Conservation (phyloP, 2,797 vertebrate species). For the Lates japonicus region DNA sequence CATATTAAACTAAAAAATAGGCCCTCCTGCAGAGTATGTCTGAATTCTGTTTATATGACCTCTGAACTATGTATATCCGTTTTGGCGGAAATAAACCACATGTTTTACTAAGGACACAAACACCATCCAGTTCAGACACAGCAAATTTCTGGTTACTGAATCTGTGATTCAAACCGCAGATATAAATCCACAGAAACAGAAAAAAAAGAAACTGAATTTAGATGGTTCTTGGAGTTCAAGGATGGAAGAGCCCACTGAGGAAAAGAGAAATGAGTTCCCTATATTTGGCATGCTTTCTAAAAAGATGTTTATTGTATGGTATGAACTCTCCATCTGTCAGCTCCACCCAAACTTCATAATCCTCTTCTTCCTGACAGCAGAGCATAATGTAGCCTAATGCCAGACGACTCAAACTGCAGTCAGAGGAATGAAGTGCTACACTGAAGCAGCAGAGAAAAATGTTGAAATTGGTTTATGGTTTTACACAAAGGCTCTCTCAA, state of each 20-base stretch:
- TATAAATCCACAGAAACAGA: neutral
- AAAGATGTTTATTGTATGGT: conserved; percentile 68
- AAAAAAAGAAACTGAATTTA: conserved; percentile 10
- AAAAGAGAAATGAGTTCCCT: conserved; percentile 39
- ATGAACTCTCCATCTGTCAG: conserved; percentile 65
- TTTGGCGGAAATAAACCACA: conserved; percentile 51
- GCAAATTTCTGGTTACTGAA: neutral
- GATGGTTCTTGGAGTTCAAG: conserved; percentile 47
- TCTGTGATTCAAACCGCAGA: conserved; percentile 15
- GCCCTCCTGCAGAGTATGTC: conserved; percentile 38
- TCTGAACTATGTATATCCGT: conserved; percentile 55
- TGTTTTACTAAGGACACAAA: conserved; percentile 40
- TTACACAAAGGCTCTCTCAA: neutral
- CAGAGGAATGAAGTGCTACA: conserved; percentile 18
- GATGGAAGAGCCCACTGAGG: conserved; percentile 26
- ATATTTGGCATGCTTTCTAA: conserved; percentile 49
- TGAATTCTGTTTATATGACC: conserved; percentile 65
- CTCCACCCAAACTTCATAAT: conserved; percentile 74
- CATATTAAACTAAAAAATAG: conserved; percentile 61
- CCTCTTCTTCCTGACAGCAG: conserved; percentile 50
- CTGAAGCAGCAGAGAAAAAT: neutral
- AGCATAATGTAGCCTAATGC: conserved; percentile 23
- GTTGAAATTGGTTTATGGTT: neutral
- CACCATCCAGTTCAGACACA: conserved; percentile 11
- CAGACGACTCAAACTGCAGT: conserved; percentile 38